These are phyloP conservation scores for Oreonectes daqikongensis DNA, from an alignment of 2,797 vertebrate species.

Conservation along the genomic window DNA sequence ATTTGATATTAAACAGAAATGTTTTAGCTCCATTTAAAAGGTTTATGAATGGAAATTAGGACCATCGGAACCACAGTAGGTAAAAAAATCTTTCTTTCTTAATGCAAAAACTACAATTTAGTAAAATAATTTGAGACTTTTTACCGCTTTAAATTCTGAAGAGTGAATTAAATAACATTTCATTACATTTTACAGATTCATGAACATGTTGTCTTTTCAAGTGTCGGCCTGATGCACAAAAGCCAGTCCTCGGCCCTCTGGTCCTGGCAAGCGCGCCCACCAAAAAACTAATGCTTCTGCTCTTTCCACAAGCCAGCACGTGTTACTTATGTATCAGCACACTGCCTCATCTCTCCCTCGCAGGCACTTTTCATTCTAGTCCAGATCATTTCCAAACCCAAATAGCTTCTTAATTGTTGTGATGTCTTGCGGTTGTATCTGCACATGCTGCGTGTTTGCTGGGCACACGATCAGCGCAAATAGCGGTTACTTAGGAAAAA, in stretches of 20 bases:
- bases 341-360: constrained; percentile 41
- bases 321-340: constrained; percentile 50
- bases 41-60: background rate
- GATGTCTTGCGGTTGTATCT: constrained; percentile 53
- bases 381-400: constrained; percentile 54
- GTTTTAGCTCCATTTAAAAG: background rate
- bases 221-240: background rate
- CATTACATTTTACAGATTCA: background rate
- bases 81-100: background rate
- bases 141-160: background rate
- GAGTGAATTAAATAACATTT: background rate
- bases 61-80: background rate
- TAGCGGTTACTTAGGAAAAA: constrained; percentile 68
- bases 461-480: constrained; percentile 63
- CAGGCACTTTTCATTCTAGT: constrained; percentile 34
- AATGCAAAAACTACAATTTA: no score
- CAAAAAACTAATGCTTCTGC: constrained; percentile 35
- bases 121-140: background rate
- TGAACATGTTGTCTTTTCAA: background rate
- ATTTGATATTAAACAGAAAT: background rate
- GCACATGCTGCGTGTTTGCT: constrained; percentile 54
- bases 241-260: constrained; percentile 36
- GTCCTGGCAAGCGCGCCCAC: constrained; percentile 20
- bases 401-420: constrained; percentile 56
- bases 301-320: constrained; percentile 24